phyloP scores from a whole-genome alignment of 2,888 invertebrate genomes.

The Rhopalosiphum nymphaeae region DNA sequence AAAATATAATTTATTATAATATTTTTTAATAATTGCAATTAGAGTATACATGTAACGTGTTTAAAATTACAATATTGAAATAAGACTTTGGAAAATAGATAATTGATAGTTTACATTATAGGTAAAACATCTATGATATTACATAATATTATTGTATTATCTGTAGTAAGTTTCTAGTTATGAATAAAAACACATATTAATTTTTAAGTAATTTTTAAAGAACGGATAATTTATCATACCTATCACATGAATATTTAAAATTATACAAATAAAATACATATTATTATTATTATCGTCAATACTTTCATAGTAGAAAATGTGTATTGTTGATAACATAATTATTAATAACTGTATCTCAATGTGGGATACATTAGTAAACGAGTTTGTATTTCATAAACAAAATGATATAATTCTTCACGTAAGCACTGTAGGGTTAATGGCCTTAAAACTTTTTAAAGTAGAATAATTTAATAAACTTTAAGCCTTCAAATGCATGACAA shows the following conservation, averaged over 20 bases:
- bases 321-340: background rate
- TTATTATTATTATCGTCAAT: background rate
- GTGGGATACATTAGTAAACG: background rate
- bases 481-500: constrained; percentile 15
- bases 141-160: background rate
- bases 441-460: constrained; percentile 41
- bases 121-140: background rate
- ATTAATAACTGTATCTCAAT: background rate
- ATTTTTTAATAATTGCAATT: background rate
- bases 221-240: background rate
- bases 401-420: constrained; percentile 21
- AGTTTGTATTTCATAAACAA: constrained; percentile 19
- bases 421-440: constrained; percentile 3
- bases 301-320: background rate
- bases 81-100: background rate
- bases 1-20: background rate
- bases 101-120: background rate
- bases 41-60: background rate
- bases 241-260: background rate
- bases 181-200: background rate
- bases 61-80: background rate
- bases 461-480: constrained; percentile 53
- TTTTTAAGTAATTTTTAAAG: background rate
- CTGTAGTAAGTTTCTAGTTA: background rate
- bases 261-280: background rate